A percentile compares a stretch with the other conserved stretches of the same genome.
These are phyloP conservation scores for Eptatretus atami DNA, from an alignment of 2,797 vertebrate species.

Conservation along the genomic window DNA sequence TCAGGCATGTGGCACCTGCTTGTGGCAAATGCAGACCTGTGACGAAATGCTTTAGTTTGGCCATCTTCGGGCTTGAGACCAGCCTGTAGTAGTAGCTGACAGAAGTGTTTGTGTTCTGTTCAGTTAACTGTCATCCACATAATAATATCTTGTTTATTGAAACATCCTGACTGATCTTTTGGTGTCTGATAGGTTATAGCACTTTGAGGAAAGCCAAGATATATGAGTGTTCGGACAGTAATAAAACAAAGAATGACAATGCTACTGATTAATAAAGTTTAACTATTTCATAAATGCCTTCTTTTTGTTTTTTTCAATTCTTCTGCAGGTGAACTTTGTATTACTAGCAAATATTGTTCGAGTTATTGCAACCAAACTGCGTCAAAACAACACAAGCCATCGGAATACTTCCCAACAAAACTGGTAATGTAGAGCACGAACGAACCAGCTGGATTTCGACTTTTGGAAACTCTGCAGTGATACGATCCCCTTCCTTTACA, in stretches of 20 bases:
- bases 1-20: too few relatives aligned
- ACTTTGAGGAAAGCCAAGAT: too few relatives aligned
- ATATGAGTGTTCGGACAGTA: too few relatives aligned
- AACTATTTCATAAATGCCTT: not conserved
- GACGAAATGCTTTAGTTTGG: too few relatives aligned
- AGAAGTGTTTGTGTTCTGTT: too few relatives aligned
- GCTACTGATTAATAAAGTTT: not conserved
- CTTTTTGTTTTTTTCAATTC: constrained; percentile 9
- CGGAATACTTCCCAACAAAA: constrained; percentile 49
- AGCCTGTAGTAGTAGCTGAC: too few relatives aligned
- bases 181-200: not conserved
- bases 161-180: not conserved
- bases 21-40: too few relatives aligned
- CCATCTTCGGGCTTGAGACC: too few relatives aligned
- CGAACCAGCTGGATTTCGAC: too few relatives aligned
- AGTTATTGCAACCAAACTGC: constrained; percentile 46
- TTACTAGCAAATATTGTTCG: constrained; percentile 52
- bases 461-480: too few relatives aligned
- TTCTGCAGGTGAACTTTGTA: constrained; percentile 44
- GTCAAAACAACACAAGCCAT: constrained; percentile 43
- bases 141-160: not conserved
- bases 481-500: not conserved
- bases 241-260: too few relatives aligned
- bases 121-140: too few relatives aligned
- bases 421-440: constrained; percentile 19